phyloP scores from a whole-genome alignment of 2,797 vertebrate species.

The Lutjanus argentimaculatus region DNA sequence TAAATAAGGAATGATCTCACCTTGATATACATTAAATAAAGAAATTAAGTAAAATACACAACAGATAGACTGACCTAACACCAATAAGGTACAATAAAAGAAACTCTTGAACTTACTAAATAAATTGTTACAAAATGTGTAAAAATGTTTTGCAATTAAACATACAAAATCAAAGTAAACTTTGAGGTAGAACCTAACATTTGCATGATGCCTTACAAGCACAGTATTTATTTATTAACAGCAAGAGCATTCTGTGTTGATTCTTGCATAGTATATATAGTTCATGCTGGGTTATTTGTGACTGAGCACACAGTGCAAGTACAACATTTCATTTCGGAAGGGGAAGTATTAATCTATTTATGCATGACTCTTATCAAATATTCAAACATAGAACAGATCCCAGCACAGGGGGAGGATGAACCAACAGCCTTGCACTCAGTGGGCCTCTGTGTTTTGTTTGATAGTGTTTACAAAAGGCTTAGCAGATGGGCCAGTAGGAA shows the following conservation, averaged over 20 bases:
- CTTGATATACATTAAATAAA: no score
- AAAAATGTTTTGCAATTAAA: no score
- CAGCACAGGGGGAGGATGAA: conserved; percentile 22
- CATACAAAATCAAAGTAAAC: no score
- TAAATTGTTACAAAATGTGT: no score
- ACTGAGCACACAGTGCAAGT: neutral
- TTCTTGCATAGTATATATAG: neutral
- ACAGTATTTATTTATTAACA: neutral
- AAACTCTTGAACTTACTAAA: no score
- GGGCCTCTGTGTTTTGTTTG: conserved; percentile 49
- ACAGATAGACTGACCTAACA: no score
- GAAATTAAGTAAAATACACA: no score
- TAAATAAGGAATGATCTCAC: no score
- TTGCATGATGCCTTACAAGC: no score
- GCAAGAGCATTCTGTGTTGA: neutral
- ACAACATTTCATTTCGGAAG: conserved; percentile 7
- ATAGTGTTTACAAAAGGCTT: conserved; percentile 62
- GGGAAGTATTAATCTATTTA: conserved; percentile 11
- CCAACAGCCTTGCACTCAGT: conserved; percentile 43
- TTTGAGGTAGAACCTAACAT: no score
- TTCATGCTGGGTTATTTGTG: neutral
- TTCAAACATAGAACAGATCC: conserved; percentile 31
- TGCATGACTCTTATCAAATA: conserved; percentile 21
- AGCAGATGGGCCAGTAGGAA: conserved; percentile 54
- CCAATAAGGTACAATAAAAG: no score